phyloP scores from a whole-genome alignment of 2,797 vertebrate species.

The Chiroxiphia lanceolata region DNA sequence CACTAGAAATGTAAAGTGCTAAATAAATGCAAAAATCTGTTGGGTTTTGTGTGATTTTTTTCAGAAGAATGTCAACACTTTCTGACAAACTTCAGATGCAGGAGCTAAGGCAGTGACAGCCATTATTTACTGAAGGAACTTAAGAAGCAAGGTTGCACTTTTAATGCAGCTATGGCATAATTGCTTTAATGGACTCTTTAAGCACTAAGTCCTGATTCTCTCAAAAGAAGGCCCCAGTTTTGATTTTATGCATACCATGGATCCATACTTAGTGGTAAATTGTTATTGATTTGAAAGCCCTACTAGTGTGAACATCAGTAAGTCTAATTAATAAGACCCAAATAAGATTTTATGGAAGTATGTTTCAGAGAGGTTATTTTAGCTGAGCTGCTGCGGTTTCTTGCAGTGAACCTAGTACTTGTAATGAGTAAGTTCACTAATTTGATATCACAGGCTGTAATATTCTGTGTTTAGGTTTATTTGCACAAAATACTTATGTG shows the following conservation, averaged over 20 bases:
- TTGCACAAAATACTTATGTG: background rate
- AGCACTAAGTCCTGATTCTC: background rate
- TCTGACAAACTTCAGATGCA: background rate
- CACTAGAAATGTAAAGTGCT: background rate
- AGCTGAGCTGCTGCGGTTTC: background rate
- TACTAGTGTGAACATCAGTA: background rate
- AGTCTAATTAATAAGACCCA: slow-evolving; percentile 8
- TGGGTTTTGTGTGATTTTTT: background rate
- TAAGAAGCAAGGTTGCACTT: slow-evolving; percentile 8
- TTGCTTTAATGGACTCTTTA: slow-evolving; percentile 24
- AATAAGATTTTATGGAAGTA: background rate
- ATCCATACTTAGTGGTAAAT: slow-evolving; percentile 15
- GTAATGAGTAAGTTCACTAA: background rate
- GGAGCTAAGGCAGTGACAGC: background rate
- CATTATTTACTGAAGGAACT: background rate
- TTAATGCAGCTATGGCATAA: background rate
- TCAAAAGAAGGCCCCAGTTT: slow-evolving; percentile 4
- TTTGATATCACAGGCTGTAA: background rate
- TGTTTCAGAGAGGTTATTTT: background rate
- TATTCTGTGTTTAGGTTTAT: background rate
- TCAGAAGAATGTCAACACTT: background rate
- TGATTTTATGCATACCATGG: slow-evolving; percentile 19
- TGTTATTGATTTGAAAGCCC: slow-evolving; percentile 28
- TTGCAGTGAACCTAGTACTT: background rate
- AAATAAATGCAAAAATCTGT: background rate